Evolutionary conservation across 2,797 vertebrate genomes (phyloP).

Genomic region (Psittacula echo): DNA sequence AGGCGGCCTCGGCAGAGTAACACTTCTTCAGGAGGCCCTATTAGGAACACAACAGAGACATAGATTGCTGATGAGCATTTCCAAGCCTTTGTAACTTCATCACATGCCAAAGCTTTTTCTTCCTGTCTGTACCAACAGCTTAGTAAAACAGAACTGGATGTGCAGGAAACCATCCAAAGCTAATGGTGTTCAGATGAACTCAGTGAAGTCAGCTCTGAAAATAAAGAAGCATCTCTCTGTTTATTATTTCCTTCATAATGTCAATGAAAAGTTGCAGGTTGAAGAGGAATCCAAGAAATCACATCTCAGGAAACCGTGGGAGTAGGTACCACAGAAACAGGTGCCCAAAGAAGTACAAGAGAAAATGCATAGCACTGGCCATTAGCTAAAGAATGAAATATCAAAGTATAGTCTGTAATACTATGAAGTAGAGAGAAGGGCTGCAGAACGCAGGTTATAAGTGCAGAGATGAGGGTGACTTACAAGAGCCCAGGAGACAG

Average conservation of each 20-base stretch:
- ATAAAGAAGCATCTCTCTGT: background rate
- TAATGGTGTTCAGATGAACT: background rate
- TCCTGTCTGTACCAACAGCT: background rate
- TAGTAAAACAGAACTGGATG: background rate
- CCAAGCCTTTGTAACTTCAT: background rate
- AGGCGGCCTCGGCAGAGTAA: conserved; percentile 83
- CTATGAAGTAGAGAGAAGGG: background rate
- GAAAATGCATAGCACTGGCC: background rate
- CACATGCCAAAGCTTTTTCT: background rate
- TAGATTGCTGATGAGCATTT: background rate
- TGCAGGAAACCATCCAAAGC: background rate
- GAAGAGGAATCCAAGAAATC: background rate
- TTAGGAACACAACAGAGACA: background rate
- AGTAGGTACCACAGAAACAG: background rate
- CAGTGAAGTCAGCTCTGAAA: background rate
- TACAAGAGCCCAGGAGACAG: background rate
- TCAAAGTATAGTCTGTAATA: background rate
- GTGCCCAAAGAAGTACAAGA: background rate
- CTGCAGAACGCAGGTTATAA: background rate
- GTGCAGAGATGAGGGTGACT: background rate
- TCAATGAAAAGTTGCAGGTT: background rate
- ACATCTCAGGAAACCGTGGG: background rate
- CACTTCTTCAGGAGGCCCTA: conserved; percentile 86
- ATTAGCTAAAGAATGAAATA: background rate
- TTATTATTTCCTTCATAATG: background rate